A percentile compares a stretch with the other conserved stretches of the same genome.
Conservation (phyloP, 2,888 invertebrate species). For the Agrochola lychnidis region DNA sequence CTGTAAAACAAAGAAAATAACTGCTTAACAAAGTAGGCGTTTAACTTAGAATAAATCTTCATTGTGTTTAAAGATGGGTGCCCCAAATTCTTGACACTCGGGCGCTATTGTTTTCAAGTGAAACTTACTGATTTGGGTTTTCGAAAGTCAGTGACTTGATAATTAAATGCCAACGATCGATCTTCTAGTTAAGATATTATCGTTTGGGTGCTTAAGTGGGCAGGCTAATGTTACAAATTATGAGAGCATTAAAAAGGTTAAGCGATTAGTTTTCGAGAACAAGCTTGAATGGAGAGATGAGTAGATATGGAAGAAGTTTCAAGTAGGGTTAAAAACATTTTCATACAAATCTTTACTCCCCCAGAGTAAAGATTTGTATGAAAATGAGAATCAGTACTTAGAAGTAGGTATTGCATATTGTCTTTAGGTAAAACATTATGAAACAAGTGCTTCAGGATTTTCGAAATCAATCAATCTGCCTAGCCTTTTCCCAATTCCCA, state of each 20-base stretch:
- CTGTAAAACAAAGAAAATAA: slow-evolving; percentile 38
- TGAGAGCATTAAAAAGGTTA: slow-evolving; percentile 18
- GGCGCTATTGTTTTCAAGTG: slow-evolving; percentile 59
- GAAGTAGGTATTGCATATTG: no score
- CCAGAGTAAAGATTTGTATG: no score
- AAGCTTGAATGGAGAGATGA: not conserved
- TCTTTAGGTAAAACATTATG: no score
- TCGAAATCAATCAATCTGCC: no score
- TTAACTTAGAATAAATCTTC: slow-evolving; percentile 35
- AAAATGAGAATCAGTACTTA: no score
- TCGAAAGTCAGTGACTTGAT: slow-evolving; percentile 60
- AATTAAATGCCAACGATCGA: slow-evolving; percentile 55
- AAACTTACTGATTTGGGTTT: slow-evolving; percentile 62
- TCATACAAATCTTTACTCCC: no score
- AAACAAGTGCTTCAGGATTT: no score
- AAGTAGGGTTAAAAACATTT: no score
- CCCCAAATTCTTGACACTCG: slow-evolving; percentile 55
- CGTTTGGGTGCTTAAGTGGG: slow-evolving; percentile 15
- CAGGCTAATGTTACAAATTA: slow-evolving; percentile 29
- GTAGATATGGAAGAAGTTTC: not conserved
- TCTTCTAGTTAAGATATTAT: slow-evolving; percentile 49
- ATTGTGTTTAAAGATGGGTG: slow-evolving; percentile 61
- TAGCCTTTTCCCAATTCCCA: no score
- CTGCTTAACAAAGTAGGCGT: slow-evolving; percentile 20
- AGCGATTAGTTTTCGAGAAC: not conserved